Evolutionary conservation across 1,140 invertebrate genomes (phyloP), one percentile per base, ranked within the genome.

Genomic region (Euschistus heros): DNA sequence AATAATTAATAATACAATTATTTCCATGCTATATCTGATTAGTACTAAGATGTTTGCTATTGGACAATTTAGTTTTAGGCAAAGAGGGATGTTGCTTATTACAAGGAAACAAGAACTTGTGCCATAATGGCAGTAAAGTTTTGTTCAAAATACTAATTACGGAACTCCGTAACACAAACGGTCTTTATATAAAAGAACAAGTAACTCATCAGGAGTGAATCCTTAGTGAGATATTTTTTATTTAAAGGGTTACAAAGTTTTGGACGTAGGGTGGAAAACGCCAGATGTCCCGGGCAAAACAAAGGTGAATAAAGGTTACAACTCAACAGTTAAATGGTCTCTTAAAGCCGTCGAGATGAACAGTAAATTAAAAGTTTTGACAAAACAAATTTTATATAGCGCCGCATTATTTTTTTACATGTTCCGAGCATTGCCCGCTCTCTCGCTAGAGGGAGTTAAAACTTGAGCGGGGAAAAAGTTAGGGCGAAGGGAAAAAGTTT

Each of bases 341-440:
- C n/a, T 22, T 22, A 50, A 22, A 20, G 47, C n/a, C n/a, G 22
- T 18, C n/a, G 22, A 22, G 47, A 50, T 50, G 47, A 50, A 50
- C 47, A 50, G 47, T 50, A 50, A 50, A 50, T 50, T 50, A 50
- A 50, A 50, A 50, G 47, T 50, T 50, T 22, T 50, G 47, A 50
- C 47, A 50, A 50, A 50, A 50, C 47, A 50, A 50, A 50, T 50
- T 50, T 50, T 50, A 50, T 50, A 50, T 50, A 50, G 47, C n/a
- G 47, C 22, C 47, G 47, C 47, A 50, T 50, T 50, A 50, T 50
- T 50, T 50, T 50, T 50, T 50, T 50, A 50, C 47, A 50, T 50
- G 47, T 50, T 50, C 22, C 47, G 5, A 18, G 47, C 47, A 20
- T 18, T 18, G n/a, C 22, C 47, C 47, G 47, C 47, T 18, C 47